phyloP scores from a whole-genome alignment of 1,140 invertebrate species.

The Zaprionus kolodkinae region DNA sequence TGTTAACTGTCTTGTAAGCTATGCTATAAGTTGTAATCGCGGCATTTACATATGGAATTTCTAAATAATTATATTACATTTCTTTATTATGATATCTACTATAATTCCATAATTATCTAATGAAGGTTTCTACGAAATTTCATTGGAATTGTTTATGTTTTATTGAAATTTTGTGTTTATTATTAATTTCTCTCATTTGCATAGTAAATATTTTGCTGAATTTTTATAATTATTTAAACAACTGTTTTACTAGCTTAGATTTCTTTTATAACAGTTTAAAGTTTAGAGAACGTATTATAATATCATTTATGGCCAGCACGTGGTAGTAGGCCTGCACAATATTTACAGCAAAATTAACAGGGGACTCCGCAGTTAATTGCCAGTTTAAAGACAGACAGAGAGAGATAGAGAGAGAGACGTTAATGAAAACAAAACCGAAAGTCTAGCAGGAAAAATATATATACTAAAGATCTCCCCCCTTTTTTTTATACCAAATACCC shows the following conservation, averaged over 20 bases:
- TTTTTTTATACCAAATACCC: no score
- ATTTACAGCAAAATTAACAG: constrained; percentile 42
- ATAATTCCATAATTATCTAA: no score
- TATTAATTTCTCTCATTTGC: no score
- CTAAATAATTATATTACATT: no score
- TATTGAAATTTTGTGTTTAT: no score
- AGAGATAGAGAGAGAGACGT: background rate
- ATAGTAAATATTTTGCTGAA: background rate
- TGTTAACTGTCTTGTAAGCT: background rate
- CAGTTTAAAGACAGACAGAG: background rate
- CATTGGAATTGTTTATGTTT: no score
- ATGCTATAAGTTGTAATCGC: background rate
- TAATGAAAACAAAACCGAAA: constrained; percentile 25
- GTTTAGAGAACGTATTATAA: background rate
- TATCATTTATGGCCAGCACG: constrained; percentile 17
- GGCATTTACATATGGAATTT: background rate
- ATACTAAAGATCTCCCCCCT: no score
- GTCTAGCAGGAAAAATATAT: constrained; percentile 17
- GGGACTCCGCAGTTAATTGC: constrained; percentile 10
- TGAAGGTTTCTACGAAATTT: no score
- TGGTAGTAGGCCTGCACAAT: constrained; percentile 19
- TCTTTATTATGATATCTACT: no score
- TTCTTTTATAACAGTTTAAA: background rate
- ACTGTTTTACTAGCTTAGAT: background rate
- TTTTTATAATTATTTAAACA: background rate